Base-by-base conservation (phyloP, 92 coral and sea anemone species). In the Porites cylindrica region DNA sequence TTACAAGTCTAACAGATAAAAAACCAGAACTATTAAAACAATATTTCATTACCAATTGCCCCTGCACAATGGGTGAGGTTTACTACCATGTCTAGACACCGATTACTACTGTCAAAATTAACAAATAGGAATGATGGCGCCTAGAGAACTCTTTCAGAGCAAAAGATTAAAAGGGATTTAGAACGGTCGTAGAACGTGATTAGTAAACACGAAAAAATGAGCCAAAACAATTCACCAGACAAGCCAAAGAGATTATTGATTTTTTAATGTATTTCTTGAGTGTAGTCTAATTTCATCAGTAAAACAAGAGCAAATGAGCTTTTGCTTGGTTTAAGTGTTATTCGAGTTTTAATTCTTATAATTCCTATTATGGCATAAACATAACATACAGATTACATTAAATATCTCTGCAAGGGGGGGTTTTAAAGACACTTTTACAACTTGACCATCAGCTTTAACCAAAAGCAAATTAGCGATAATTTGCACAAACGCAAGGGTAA, bases 111-210 rank as follows among this genome's bases (percentile, higher is more conserved):
- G 86, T 82, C 86, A 82, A 66, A 24, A 12, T 51, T 80, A 65
- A 61, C 51, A 51, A 38, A 54, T 61, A 51, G 65, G 77, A 68
- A 20, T 4, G 68, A 70, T 14, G 58, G 59, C 77, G 66, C 68
- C 86, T 60, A 20, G 9, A 82, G 56, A 51, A 56, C 58, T 58
- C 59, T 82, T 47, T 26, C 68, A 82, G 69, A 70, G 68, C 86
- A 10, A 61, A 53, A 70, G 86, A 82, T 82, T 82, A 82, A 77
- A 82, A 70, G 86, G 86, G 32, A 29, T 56, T 81, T 69, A 81
- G 52, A 23, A 67, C 78, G 11, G 70, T 16, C 19, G 63, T 53
- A 1, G 53, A 53, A 75, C 64, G 71, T 29, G 77, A 71, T 32
- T 32, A 69, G 32, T 18, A 29, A 70, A 54, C 77, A 56, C 10